Evolutionary conservation across 1,140 invertebrate species (phyloP), one percentile per base, ranked within the genome.

Genomic region (Meloidogyne exigua): DNA sequence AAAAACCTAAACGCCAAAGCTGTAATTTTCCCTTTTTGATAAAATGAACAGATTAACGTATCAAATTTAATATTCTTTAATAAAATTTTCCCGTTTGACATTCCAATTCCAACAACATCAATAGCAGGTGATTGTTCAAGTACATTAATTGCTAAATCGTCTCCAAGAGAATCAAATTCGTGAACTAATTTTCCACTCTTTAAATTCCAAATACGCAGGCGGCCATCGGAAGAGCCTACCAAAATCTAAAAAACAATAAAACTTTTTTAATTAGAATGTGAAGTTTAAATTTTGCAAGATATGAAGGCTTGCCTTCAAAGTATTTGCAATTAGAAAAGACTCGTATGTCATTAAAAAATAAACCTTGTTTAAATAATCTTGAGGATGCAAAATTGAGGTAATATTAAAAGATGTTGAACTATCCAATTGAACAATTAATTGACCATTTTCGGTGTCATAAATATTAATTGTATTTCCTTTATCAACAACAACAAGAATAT

Each of bases 81-180:
- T 23, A 80, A 75, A 57, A 82, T 82, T 32, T 57, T 36, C 11
- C 81, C 81, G 36, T 78, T 76, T 57, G 64, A 80, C 80, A 84
- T 21, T 25, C 81, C 81, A 64, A 73, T 62, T 12, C 77, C 81
- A 36, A 82, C 62, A 25, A 82, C 80, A 65, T 82, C 81, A 9
- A 74, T 63, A 23, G 81, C 81, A 18, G 81, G 68, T 28, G 82
- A 84, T 62, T 82, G 81, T 49, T 76, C 79, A 42, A 84, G n/a
- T 26, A 66, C 77, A 69, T 32, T 72, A 68, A 82, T 82, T 44
- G 65, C 26, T 4, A 28, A 63, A 25, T 84, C 83, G 36, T 71
- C 85, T 7, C 25, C 28, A 3, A 57, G 18, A 67, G 78, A 57
- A 26, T 32, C 63, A 68, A 82, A 82, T 62, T 82, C 81, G 42